phyloP scores from a whole-genome alignment of 2,113 vertebrate species.

The Ochotona curzoniae region DNA sequence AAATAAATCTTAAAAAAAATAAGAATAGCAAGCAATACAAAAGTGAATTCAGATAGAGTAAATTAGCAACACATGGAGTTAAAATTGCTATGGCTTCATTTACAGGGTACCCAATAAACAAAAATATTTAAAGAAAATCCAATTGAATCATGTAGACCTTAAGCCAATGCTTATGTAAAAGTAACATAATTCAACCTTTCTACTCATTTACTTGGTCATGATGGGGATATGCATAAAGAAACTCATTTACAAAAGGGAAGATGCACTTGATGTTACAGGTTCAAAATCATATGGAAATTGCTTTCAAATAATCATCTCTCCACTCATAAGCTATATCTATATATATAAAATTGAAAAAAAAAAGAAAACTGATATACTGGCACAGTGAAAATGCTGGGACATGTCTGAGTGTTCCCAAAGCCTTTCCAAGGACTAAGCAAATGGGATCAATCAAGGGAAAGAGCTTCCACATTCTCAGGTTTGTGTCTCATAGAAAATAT shows the following conservation, averaged over 20 bases:
- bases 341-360: too few relatives aligned
- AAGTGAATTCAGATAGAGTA: conserved; percentile 21
- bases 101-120: conserved; percentile 61
- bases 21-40: background rate
- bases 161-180: conserved; percentile 42
- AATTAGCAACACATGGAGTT: conserved; percentile 53
- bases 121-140: conserved; percentile 54
- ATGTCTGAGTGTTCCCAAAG: background rate
- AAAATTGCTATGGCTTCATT: conserved; percentile 56
- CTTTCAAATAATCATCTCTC: background rate
- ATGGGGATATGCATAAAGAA: background rate
- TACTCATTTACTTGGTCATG: background rate
- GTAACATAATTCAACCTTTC: conserved; percentile 29
- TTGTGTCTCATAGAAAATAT: background rate
- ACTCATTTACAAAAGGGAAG: background rate
- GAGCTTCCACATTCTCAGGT: background rate
- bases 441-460: background rate
- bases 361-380: background rate
- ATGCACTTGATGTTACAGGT: background rate
- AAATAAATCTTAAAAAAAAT: too few relatives aligned
- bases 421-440: background rate
- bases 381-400: background rate
- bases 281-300: conserved; percentile 14
- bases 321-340: too few relatives aligned
- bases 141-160: conserved; percentile 45